phyloP scores from a whole-genome alignment of 2,888 invertebrate genomes.

The Chalcosyrphus nemorum region DNA sequence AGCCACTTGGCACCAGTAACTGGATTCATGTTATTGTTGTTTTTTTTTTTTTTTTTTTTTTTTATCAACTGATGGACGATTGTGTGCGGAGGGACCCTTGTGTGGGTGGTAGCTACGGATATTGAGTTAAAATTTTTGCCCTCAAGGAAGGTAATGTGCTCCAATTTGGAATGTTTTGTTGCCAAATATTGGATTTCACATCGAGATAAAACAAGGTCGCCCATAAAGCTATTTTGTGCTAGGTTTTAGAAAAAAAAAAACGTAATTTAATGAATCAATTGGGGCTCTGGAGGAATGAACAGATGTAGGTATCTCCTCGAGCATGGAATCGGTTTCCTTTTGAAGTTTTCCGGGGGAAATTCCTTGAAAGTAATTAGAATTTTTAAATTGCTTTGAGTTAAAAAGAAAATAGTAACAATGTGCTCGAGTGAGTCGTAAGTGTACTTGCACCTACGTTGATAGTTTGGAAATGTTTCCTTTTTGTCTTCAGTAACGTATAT shows the following conservation, averaged over 20 bases:
- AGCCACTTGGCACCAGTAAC: conserved; percentile 56
- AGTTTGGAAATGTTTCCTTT: too few species aligned
- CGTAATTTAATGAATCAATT: not conserved
- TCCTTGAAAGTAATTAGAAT: too few species aligned
- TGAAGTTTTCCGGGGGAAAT: too few species aligned
- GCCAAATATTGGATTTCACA: conserved; percentile 47
- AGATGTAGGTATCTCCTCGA: not conserved
- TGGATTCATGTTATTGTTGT: conserved; percentile 50
- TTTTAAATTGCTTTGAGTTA: too few species aligned
- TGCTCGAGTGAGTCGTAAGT: too few species aligned
- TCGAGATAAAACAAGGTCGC: conserved; percentile 21
- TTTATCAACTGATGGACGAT: not conserved
- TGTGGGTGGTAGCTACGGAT: conserved; percentile 8
- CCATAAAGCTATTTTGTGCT: not conserved
- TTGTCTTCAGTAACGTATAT: too few species aligned
- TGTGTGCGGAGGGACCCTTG: not conserved
- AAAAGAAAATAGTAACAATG: too few species aligned
- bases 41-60: too few species aligned
- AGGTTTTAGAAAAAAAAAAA: not conserved
- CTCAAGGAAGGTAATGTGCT: conserved; percentile 26
- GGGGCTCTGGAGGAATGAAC: not conserved
- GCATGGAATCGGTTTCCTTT: not conserved
- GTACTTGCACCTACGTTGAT: too few species aligned
- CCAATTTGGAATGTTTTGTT: conserved; percentile 42
- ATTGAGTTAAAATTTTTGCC: conserved; percentile 27